Base-by-base conservation (phyloP, 1,140 invertebrate species). In the Heliothis virescens region DNA sequence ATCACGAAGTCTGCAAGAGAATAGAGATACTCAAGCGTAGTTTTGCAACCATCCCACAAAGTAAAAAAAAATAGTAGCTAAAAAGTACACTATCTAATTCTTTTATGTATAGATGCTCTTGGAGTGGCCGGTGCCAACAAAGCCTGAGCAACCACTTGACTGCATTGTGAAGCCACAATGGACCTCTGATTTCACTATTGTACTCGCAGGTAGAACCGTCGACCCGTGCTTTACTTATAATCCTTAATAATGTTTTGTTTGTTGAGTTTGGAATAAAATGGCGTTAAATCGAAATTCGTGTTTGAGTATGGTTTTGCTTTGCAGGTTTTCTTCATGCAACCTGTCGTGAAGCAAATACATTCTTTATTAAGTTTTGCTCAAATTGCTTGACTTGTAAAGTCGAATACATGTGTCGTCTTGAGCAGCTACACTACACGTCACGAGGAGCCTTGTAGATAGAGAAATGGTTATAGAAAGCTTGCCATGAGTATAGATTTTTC, bases 141-240 rank as follows among this genome's bases (percentile, higher is more conserved):
- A 78, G 76, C 52, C 76, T 48, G 29, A 34, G 63, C 62, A 63
- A 69, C 62, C 76, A 78, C 76, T 78, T 78, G 76, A 78, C 76
- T 69, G 52, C 34, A 78, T 78, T 78, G 63, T 78, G 53, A 26
- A 16, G 16, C 26, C 53, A 78, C 76, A 78, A 78, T 78, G 29
- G 76, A 15, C 29, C 76, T 78, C 57, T 78, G 76, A 78, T 78
- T 78, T 78, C 62, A 69, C 76, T 78, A 78, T 78, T 78, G 76
- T 78, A 52, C 16, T 15, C 50, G 55, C 76, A 78, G 76, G 76
- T 78, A 78, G 62, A 48, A 41, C 52, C 55, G 11, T 34, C 65
- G 48, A 69, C 34, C 71, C 52, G 29, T 73, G 52, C 63, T 69
- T 65, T 55, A 63, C 75, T 75, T 29, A 48, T 75, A 63, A 65